Evolutionary conservation across 2,888 invertebrate genomes (phyloP), one percentile per base, ranked within the genome.

Genomic region (Leptinotarsa haldemani): DNA sequence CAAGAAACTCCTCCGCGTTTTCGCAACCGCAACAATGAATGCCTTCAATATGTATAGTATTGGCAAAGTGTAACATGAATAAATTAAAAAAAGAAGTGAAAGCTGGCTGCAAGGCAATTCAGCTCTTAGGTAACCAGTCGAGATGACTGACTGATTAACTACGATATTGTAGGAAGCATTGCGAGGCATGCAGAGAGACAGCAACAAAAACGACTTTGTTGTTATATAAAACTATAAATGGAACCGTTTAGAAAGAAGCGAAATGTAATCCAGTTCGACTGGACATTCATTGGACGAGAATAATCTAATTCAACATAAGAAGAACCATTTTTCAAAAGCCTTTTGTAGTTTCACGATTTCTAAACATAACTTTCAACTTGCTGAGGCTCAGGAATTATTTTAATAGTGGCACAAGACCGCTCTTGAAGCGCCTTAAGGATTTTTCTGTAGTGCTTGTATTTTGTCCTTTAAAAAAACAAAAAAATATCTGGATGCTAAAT

Each of bases 41-140:
- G 56, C 68, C 25, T 66, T 61, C 61, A 12, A 58, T 68, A 56
- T 56, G 56, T 68, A 40, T 22, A 18, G 40, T 71, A 74, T 71
- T 74, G 61, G 69, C 74, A 69, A 77, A 75, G 69, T 77, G 73
- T 77, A 77, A 69, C 74, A 71, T 48, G 74, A 75, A 75, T 77
- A 77, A 71, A 77, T 76, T 40, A 40, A 74, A 78, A 74, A 76
- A 76, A 70, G 73, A 77, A 78, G 77, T 78, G 77, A 78, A 78
- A 78, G 77, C 61, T 76, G 73, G 64, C 72, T 71, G 75, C 66
- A 73, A 76, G 75, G 74, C 74, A 64, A 75, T 71, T 72, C 65
- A 72, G 70, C 46, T 78, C 71, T 78, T 78, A 76, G 66, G 77
- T 73, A 78, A 78, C 74, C 67, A 65, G 73, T 61, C 74, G 71